Base-by-base conservation (phyloP, 2,888 invertebrate species). In the Caenorhabditis sinica region DNA sequence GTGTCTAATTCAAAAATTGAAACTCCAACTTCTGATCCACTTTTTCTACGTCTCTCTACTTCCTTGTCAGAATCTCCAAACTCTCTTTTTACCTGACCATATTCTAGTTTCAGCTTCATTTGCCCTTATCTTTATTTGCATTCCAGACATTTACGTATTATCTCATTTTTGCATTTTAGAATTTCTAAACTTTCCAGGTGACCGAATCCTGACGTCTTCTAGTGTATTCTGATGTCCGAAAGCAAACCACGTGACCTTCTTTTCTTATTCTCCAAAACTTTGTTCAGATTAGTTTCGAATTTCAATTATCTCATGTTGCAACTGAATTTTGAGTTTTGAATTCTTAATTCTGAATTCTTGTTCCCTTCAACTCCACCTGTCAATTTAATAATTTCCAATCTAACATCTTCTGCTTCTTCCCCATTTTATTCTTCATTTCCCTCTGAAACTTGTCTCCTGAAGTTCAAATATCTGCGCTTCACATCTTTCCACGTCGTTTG, bases 401-500 rank as follows among this genome's bases (percentile, higher is more conserved):
- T 17, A 33, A 1, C n/a, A 60, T 36, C 9, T 36, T 9, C 33
- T n/a, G n/a, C n/a, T n/a, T 6, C 9, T 36, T 40, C 40, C 40
- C 40, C 13, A n/a, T 58, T 36, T 56, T 15, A 13, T n/a, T 53
- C 23, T 23, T 40, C 15, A 40, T 40, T n/a, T n/a, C n/a, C 40
- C 23, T 51, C 51, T 51, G 51, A 51, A 51, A 51, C 56, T 28
- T 28, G 4, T 28, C n/a, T 51, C 20, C 20, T 1, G 11, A 33
- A 61, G 61, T 61, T 61, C 61, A 65, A 65, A 49, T 45, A 66
- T 66, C 45, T 66, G 1, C 25, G 17, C 33, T 66, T 20, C 28
- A n/a, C 51, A 33, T 68, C 30, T 68, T 68, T 68, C 68, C 68
- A 68, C 68, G 30, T 53, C 68, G 68, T 53, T 68, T 68, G n/a